Base-by-base conservation (phyloP, 2,888 invertebrate genomes). In the Itoplectis maculator region DNA sequence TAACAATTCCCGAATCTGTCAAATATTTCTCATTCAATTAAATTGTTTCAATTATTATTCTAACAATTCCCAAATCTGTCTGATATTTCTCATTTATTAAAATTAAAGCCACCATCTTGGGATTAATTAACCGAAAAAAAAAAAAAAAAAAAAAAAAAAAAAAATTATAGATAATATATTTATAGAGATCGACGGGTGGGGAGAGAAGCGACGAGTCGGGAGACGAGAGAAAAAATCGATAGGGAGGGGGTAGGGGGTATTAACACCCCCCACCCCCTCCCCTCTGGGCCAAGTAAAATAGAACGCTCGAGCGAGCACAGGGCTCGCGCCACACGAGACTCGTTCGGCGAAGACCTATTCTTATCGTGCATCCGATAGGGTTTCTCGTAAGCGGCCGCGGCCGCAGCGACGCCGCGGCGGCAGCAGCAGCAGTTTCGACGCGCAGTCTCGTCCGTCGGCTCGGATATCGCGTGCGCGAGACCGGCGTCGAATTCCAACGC, bases 361-460 rank as follows among this genome's bases (percentile, higher is more conserved):
- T 77, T 77, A 77, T 69, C 77, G 61, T 13, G 40, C 61, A 45
- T 61, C 49, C 56, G 49, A 56, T 63, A 68, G 56, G 45, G 66
- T 47, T 59, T 59, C 47, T 23, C 45, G 66, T 66, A 68, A 76
- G 66, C 54, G 61, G 20, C 51, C 23, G 59, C 18, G 42, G 40
- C 61, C n/a, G n/a, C n/a, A n/a, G n/a, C n/a, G n/a, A n/a, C n/a
- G n/a, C n/a, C n/a, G n/a, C n/a, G n/a, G n/a, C n/a, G n/a, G n/a
- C n/a, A 23, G 51, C 29, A 11, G 15, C 35, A 40, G 59, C n/a
- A 59, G 68, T 18, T 13, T 18, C 23, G 51, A 18, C 61, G 47
- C 37, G 47, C 75, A 18, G 35, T 37, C 18, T 72, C 59, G 59
- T 72, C 59, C 45, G 42, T n/a, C 11, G 72, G 42, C 45, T 23